Percentiles rank a stretch among this genome's conserved stretches.
phyloP scores from a whole-genome alignment of 2,888 invertebrate species.

The Encarsia formosa region DNA sequence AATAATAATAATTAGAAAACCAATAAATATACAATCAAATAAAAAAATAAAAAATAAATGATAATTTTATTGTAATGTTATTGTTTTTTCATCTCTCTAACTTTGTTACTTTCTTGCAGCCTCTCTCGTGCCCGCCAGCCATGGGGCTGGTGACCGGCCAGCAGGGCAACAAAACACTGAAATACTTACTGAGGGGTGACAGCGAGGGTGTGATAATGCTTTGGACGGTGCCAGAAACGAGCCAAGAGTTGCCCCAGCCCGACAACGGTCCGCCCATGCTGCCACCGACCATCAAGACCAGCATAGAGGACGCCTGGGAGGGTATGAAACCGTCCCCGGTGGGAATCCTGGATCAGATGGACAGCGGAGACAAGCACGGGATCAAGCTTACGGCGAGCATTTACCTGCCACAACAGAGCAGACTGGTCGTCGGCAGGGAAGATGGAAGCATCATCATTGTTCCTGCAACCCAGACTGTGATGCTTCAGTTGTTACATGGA shows the following conservation, averaged over 20 bases:
- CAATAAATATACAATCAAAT: background rate
- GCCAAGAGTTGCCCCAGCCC: conserved; percentile 60
- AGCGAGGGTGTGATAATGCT: conserved; percentile 85
- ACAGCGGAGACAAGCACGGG: conserved; percentile 66
- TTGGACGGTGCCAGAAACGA: conserved; percentile 84
- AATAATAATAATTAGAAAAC: too few species aligned
- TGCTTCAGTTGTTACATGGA: conserved; percentile 85
- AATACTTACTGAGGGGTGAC: conserved; percentile 80
- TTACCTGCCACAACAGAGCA: conserved; percentile 88
- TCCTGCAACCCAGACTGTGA: conserved; percentile 92
- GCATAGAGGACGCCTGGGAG: conserved; percentile 82
- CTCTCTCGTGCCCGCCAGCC: conserved; percentile 85
- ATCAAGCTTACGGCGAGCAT: conserved; percentile 89
- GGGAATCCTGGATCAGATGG: conserved; percentile 86
- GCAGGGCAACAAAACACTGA: conserved; percentile 62
- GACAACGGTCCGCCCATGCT: conserved; percentile 56
- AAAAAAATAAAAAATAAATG: too few species aligned
- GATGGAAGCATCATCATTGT: conserved; percentile 95
- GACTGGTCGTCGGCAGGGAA: conserved; percentile 89
- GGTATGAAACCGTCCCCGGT: conserved; percentile 83
- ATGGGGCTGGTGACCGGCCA: conserved; percentile 74
- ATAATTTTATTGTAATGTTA: too few species aligned
- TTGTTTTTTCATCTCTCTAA: background rate
- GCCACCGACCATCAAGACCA: conserved; percentile 75
- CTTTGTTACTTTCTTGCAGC: conserved; percentile 54